Evolutionary conservation across 2,888 invertebrate genomes (phyloP), one percentile per base, ranked within the genome.

Genomic region (Synanthedon andrenaeformis): DNA sequence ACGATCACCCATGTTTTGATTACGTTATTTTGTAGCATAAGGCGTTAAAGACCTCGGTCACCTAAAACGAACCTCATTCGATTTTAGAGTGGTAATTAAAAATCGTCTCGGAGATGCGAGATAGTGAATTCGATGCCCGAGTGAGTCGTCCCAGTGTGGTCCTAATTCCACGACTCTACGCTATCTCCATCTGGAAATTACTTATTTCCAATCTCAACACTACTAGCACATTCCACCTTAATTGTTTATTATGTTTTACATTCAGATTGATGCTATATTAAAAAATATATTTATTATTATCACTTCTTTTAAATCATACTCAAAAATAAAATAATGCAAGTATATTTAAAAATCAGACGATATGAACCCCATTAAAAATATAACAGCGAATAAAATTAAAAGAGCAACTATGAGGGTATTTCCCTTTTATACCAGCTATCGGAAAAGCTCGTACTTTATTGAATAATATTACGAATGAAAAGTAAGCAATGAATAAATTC

Each of bases 121-220:
- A 84, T 84, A 82, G 67, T 57, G 62, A 61, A 67, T 71, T 73
- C 69, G 71, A 65, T 65, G 71, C 70, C 74, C 69, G 76, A 80
- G 76, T 80, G 75, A 81, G 77, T 69, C 74, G 67, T 82, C 71
- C 70, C 78, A 65, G 80, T 82, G 84, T 82, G 83, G 83, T 82
- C 83, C 67, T 68, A 64, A 64, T 71, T 72, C 72, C 77, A 70
- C 73, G 73, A 72, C 69, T 66, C 60, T 35, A 35, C 59, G 62
- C 59, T 79, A 80, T 80, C 79, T 67, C 72, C 78, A 83, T 83
- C 76, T 49, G 19, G 13, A 17, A 12, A 13, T 17, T 19, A 49
- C 17, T 49, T 17, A 17, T 49, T 23, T 49, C 23, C 14, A 49
- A 45, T 45, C 45, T 45, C 45, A 13, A 45, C 35, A 35, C 35